phyloP scores from a whole-genome alignment of 2,888 invertebrate species.

The Phragmatobia fuliginosa region DNA sequence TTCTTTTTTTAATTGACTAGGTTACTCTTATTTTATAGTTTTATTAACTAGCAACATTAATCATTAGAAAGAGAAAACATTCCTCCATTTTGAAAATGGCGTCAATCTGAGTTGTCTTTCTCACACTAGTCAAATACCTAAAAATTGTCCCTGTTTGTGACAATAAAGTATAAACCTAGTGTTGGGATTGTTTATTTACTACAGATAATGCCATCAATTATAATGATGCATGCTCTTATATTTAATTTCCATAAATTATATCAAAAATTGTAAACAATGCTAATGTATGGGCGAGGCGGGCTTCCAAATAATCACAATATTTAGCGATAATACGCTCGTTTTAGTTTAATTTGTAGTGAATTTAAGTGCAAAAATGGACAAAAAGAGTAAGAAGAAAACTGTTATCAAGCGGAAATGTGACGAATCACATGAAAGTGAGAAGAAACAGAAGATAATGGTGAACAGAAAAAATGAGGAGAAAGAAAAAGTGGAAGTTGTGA shows the following conservation, averaged over 20 bases:
- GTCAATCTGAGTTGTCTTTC: slow-evolving; percentile 82
- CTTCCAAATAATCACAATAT: slow-evolving; percentile 41
- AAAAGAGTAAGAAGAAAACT: slow-evolving; percentile 83
- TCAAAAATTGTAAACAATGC: slow-evolving; percentile 59
- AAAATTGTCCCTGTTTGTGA: slow-evolving; percentile 54
- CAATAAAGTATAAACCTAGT: slow-evolving; percentile 56
- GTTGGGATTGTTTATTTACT: not conserved
- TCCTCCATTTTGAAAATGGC: slow-evolving; percentile 72
- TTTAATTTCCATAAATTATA: not conserved
- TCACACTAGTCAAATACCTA: slow-evolving; percentile 64
- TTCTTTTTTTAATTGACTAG: not conserved
- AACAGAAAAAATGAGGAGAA: slow-evolving; percentile 75
- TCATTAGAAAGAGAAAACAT: slow-evolving; percentile 38
- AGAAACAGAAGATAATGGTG: slow-evolving; percentile 78
- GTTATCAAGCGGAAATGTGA: slow-evolving; percentile 83
- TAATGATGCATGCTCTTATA: not conserved
- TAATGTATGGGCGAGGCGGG: slow-evolving; percentile 65
- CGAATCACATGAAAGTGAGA: slow-evolving; percentile 75
- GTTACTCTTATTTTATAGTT: too few relatives aligned
- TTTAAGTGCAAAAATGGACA: slow-evolving; percentile 80
- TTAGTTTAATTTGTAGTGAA: slow-evolving; percentile 40
- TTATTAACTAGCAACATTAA: too few relatives aligned
- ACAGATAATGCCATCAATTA: not conserved
- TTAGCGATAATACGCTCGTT: slow-evolving; percentile 47
- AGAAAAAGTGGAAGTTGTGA: slow-evolving; percentile 78